Evolutionary conservation across 2,797 vertebrate genomes (phyloP), one percentile per base, ranked within the genome.

Genomic region (Nyctalus aviator): DNA sequence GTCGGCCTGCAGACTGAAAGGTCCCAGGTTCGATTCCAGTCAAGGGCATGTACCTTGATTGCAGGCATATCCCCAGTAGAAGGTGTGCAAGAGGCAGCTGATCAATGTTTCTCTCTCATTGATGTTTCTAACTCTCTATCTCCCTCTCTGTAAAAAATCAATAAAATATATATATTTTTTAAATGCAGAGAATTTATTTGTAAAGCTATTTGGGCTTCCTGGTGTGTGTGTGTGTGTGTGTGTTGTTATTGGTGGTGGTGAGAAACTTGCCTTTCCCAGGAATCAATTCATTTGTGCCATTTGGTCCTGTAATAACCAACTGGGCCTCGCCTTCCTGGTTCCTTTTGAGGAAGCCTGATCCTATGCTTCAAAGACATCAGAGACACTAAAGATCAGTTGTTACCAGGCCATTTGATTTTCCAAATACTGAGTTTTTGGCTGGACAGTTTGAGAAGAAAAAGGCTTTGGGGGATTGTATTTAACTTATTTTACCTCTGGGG

Each of bases 401-500:
- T 76, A 72, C 7, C 14, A 5, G n/a, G 18, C 7, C 53, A 41
- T 81, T 76, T 53, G 30, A 75, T 48, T 94, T 89, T 53, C 23
- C 88, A 44, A 88, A 90, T 55, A 55, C 37, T 35, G 14, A 25
- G 12, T 50, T 79, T 90, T 46, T 30, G 44, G 3, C 6, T 55
- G 44, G 23, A 72, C 53, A 71, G 55, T 84, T 76, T 64, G 25
- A 15, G 21, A 73, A 87, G 55, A 76, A 81, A 88, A 79, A 66
- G 15, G 25, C 30, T 77, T 83, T 86, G 21, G 21, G 3, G 5
- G 50, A 50, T 62, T 59, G 2, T 68, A 27, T 8, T 77, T 21
- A 64, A 62, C 12, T 14, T 17, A 25, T 84, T 27, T 92, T 83
- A 55, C 94, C 96, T 91, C 84, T 84, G 95, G 95, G 81, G 79